phyloP scores from a whole-genome alignment of 2,113 vertebrate species.

The Cranoglanis bouderius region DNA sequence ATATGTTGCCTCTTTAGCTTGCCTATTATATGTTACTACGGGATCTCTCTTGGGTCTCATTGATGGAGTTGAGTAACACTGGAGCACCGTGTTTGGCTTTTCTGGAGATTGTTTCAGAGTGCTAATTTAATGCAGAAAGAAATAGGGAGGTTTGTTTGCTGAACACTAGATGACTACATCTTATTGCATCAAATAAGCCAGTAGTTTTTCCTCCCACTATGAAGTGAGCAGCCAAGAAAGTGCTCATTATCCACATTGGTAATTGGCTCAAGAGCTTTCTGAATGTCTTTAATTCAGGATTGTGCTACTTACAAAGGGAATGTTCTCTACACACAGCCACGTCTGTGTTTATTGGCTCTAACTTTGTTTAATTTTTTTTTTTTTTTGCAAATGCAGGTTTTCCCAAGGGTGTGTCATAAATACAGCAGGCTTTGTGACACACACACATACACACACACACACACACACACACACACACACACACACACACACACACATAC shows the following conservation, averaged over 20 bases:
- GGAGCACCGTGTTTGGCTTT: background rate
- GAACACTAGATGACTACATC: slow-evolving; percentile 7
- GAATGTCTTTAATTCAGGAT: slow-evolving; percentile 15
- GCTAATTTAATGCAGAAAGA: background rate
- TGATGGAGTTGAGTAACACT: background rate
- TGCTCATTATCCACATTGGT: background rate
- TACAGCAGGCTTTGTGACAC: background rate
- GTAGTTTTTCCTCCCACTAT: slow-evolving; percentile 13
- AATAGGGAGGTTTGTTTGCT: background rate
- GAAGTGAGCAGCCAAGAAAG: background rate
- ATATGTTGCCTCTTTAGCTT: background rate
- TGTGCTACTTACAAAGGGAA: background rate
- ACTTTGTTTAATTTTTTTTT: background rate
- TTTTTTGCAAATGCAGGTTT: background rate
- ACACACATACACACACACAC: too few species aligned
- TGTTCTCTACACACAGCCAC: background rate
- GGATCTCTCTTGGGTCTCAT: slow-evolving; percentile 2
- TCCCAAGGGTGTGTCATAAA: background rate
- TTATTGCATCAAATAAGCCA: background rate
- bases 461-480: too few species aligned
- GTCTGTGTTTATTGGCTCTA: background rate
- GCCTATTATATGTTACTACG: background rate
- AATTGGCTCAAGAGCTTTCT: background rate
- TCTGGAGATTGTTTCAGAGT: background rate
- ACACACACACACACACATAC: background rate